Percentiles rank a stretch among this genome's conserved stretches.
Evolutionary conservation across 2,888 invertebrate genomes (phyloP).

Genomic region (Tromatobia lineatoria): DNA sequence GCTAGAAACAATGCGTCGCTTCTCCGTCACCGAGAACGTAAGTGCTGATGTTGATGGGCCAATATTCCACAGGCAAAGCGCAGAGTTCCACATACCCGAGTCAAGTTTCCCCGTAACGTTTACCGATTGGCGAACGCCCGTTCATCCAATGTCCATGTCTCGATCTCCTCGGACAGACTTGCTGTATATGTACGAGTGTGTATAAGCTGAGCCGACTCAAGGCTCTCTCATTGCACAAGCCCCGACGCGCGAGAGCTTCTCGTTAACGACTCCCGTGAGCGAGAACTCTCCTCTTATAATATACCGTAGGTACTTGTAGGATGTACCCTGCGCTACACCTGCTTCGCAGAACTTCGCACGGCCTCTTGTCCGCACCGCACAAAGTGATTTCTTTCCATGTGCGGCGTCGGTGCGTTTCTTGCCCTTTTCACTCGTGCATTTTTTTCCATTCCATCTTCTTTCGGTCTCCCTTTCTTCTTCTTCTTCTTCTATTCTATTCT

Average conservation of each 20-base stretch:
- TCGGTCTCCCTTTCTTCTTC: conserved; percentile 3
- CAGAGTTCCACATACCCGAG: conserved; percentile 14
- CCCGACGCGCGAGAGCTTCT: conserved; percentile 35
- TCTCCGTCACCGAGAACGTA: conserved; percentile 12
- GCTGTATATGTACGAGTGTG: background rate
- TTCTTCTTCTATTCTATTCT: conserved; percentile 1
- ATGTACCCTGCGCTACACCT: conserved; percentile 34
- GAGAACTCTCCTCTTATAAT: conserved; percentile 30
- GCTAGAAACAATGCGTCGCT: conserved; percentile 40
- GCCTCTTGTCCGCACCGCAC: conserved; percentile 23
- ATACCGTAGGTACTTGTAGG: conserved; percentile 4
- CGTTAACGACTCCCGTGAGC: conserved; percentile 37
- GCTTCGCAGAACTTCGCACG: conserved; percentile 35
- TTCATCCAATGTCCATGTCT: conserved; percentile 34
- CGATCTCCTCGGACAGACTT: conserved; percentile 8
- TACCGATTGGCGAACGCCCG: conserved; percentile 51
- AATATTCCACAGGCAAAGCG: background rate
- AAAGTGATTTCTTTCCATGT: conserved; percentile 19
- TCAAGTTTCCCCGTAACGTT: conserved; percentile 30
- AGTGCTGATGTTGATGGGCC: conserved; percentile 16
- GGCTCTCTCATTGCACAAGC: conserved; percentile 35
- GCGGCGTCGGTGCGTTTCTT: conserved; percentile 24
- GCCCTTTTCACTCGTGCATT: conserved; percentile 22
- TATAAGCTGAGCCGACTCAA: conserved; percentile 12
- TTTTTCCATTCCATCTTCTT: conserved; percentile 8